Percentiles rank a stretch among this genome's conserved stretches.
Conservation (phyloP, 2,113 vertebrate genomes). For the Spilogale gracilis region DNA sequence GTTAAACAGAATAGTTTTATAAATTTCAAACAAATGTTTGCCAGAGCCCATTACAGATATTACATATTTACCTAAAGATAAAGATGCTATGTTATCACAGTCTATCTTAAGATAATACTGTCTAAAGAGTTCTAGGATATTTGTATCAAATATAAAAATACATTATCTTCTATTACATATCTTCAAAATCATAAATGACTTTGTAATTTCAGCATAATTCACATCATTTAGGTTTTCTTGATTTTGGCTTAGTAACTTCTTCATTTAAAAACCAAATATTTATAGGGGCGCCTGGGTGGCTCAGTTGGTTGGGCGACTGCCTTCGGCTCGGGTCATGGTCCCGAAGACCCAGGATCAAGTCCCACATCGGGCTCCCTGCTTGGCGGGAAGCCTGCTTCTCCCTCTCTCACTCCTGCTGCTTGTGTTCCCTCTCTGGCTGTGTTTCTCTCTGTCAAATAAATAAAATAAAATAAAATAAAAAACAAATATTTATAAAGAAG, state of each 20-base stretch:
- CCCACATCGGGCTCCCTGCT: no score
- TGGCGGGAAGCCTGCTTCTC: no score
- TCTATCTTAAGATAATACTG: conserved; percentile 9
- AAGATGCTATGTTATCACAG: background rate
- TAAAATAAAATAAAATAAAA: background rate
- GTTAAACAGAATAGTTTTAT: background rate
- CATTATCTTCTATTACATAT: background rate
- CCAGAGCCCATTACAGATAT: background rate
- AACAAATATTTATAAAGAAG: background rate
- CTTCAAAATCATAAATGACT: background rate
- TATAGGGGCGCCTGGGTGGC: background rate
- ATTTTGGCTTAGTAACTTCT: background rate
- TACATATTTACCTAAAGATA: background rate
- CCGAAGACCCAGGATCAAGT: no score
- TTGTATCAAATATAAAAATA: conserved; percentile 1
- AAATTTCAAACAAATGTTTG: conserved; percentile 48
- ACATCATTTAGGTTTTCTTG: background rate
- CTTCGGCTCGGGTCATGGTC: no score
- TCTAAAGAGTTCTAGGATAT: conserved; percentile 32
- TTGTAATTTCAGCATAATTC: background rate
- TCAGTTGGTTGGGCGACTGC: no score
- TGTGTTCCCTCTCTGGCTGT: no score
- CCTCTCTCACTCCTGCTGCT: no score
- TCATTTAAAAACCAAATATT: conserved; percentile 28
- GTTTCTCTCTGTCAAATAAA: no score